Percentiles rank a stretch among this genome's conserved stretches.
phyloP scores from a whole-genome alignment of 2,113 vertebrate genomes.

The Amphilophus citrinellus region DNA sequence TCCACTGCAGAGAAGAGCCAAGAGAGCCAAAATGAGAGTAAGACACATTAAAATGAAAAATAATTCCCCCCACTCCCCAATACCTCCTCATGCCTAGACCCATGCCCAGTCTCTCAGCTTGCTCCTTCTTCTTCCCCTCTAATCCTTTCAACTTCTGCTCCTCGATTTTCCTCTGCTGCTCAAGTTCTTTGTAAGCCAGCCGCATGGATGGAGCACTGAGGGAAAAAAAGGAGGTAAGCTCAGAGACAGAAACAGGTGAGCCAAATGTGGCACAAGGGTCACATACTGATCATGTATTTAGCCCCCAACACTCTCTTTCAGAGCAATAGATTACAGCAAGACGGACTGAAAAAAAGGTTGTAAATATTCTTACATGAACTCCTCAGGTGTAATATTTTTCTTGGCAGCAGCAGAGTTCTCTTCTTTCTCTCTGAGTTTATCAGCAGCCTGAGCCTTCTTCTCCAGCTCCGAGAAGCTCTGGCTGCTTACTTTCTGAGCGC shows the following conservation, averaged over 20 bases:
- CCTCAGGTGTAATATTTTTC: conserved; percentile 75
- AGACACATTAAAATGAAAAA: not conserved
- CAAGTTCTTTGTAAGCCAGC: conserved; percentile 89
- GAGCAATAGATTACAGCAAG: not conserved
- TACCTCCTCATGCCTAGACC: conserved; percentile 85
- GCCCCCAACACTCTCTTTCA: not conserved
- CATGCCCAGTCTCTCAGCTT: conserved; percentile 93
- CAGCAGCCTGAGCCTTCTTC: conserved; percentile 91
- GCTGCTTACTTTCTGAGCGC: conserved; percentile 93
- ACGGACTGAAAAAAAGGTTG: not conserved
- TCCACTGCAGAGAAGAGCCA: conserved; percentile 77
- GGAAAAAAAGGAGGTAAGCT: not conserved
- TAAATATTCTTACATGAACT: conserved; percentile 79
- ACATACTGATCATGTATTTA: not conserved
- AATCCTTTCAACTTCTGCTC: conserved; percentile 82
- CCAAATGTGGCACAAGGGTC: not conserved
- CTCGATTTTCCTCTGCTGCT: conserved; percentile 86
- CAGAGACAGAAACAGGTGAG: not conserved
- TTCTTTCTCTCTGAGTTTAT: conserved; percentile 85
- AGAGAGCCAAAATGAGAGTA: not conserved
- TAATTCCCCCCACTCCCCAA: not conserved
- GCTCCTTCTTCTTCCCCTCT: conserved; percentile 85
- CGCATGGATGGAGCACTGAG: conserved; percentile 86
- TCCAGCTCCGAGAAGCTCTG: conserved; percentile 90
- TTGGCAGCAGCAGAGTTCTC: conserved; percentile 33